Conservation (phyloP, 1,140 invertebrate genomes). For the Tetranychus cinnabarinus region DNA sequence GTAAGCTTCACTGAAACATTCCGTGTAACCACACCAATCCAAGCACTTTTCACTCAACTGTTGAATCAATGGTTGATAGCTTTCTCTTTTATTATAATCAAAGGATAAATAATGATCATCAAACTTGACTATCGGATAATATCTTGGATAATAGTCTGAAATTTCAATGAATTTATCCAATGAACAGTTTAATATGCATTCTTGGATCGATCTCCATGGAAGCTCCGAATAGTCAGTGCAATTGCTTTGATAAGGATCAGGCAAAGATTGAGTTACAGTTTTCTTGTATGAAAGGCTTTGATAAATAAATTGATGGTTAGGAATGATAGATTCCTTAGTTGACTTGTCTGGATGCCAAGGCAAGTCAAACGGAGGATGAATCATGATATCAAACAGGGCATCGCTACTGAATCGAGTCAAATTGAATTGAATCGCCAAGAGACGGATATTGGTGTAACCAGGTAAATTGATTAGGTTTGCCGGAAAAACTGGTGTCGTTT, state of each 20-base stretch:
- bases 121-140: neutral
- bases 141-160: neutral
- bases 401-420: neutral
- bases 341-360: neutral
- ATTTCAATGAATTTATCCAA: neutral
- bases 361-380: neutral
- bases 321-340: neutral
- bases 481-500: neutral
- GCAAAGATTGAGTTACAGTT: neutral
- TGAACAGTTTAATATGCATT: neutral
- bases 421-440: neutral
- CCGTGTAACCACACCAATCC: neutral
- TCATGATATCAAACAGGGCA: neutral
- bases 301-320: neutral
- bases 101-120: neutral
- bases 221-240: neutral
- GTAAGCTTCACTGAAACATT: neutral
- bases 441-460: neutral
- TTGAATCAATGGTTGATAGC: neutral
- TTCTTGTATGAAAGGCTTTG: neutral
- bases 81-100: neutral
- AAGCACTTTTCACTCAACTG: neutral
- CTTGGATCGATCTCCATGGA: neutral
- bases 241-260: neutral
- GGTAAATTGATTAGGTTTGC: neutral